Percentiles rank a stretch among this genome's conserved stretches.
Conservation (phyloP, 1,140 invertebrate species). For the Pectinophora gossypiella region DNA sequence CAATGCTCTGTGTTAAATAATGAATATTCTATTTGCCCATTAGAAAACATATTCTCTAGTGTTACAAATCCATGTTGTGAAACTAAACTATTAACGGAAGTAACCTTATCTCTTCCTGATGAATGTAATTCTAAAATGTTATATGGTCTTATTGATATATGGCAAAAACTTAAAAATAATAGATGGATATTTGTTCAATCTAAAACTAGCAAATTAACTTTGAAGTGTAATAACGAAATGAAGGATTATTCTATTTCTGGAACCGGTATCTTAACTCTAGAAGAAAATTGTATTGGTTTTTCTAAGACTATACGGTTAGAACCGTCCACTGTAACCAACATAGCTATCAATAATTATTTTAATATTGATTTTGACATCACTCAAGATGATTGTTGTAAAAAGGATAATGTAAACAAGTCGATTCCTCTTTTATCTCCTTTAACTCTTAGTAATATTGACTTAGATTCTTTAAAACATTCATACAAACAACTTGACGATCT, state of each 20-base stretch:
- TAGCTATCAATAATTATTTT: background rate
- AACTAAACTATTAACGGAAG: slow-evolving; percentile 7
- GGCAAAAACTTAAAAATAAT: slow-evolving; percentile 21
- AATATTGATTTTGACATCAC: slow-evolving; percentile 18
- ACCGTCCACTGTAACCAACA: background rate
- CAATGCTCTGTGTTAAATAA: background rate
- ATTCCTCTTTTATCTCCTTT: slow-evolving; percentile 17
- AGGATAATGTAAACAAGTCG: slow-evolving; percentile 10
- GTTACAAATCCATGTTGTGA: slow-evolving; percentile 6
- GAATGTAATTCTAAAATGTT: slow-evolving; percentile 15
- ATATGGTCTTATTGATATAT: slow-evolving; percentile 24
- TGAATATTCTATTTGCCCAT: background rate
- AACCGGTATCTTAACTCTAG: slow-evolving; percentile 15
- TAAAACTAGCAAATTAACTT: slow-evolving; percentile 17
- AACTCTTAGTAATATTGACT: slow-evolving; percentile 16
- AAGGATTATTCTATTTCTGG: slow-evolving; percentile 17
- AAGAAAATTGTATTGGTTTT: slow-evolving; percentile 15
- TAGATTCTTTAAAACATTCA: slow-evolving; percentile 14
- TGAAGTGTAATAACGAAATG: slow-evolving; percentile 18
- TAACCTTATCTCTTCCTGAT: background rate
- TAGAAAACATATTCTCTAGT: background rate
- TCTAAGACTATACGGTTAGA: slow-evolving; percentile 18
- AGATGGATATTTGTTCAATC: slow-evolving; percentile 27
- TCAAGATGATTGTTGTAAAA: slow-evolving; percentile 20
- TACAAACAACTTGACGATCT: slow-evolving; percentile 12